Evolutionary conservation across 1,140 invertebrate genomes (phyloP), one percentile per base, ranked within the genome.

Genomic region (Procambarus virginalis): DNA sequence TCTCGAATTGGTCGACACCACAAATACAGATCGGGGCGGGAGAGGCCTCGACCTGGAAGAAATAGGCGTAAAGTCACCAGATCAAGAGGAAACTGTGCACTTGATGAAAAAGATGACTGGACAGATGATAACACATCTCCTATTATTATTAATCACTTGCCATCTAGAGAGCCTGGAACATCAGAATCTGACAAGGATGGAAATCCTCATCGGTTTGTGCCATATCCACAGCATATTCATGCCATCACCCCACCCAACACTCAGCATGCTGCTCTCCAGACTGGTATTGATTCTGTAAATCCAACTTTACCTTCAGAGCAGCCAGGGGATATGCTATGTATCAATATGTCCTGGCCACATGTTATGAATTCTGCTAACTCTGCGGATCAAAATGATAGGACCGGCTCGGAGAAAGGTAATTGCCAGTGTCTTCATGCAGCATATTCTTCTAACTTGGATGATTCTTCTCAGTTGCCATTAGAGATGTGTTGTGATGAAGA

Each of bases 321-420:
- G 8, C 14, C 84, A n/a, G 75, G n/a, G 17, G 84, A 86, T 34
- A 64, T 78, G 34, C 48, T 84, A 6, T 89, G 88, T 79, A 46
- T 84, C 48, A 75, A 89, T 81, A 55, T 89, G 81, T 64, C 88
- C 22, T 89, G 88, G 88, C 88, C 88, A 34, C 88, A 89, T 20
- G 88, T 89, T 51, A 87, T 87, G 78, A 80, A 48, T 22, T 73
- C 84, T 4, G 64, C 22, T 4, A 73, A 89, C 12, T 81, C 48
- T n/a, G 73, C 58, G 20, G 79, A 68, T 20, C 58, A 89, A 22
- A 64, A 77, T 17, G 82, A 78, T 49, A 49, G 86, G 22, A 46
- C 45, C 51, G 55, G 64, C 64, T 55, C 60, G 20, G 77, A 76
- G 3, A 49, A 70, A 34, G 10, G 55, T 22, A 84, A 78, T 68